Conservation (phyloP, 2,888 invertebrate genomes). For the Synergus laeviventris region DNA sequence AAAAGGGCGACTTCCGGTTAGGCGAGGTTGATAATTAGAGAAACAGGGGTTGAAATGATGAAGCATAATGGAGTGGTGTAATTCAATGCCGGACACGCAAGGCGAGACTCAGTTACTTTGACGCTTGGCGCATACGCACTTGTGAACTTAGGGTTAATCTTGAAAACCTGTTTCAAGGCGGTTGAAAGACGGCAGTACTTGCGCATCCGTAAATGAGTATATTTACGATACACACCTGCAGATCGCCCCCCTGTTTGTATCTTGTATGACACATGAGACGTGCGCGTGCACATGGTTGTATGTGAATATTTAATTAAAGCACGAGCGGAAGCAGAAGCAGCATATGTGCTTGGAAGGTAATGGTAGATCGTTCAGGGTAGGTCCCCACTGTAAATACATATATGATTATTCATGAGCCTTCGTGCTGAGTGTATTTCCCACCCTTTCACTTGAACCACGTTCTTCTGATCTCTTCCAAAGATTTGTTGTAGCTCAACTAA, state of each 20-base stretch:
- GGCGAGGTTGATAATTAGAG: constrained; percentile 32
- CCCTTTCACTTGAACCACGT: constrained; percentile 44
- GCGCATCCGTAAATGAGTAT: constrained; percentile 16
- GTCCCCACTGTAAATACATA: constrained; percentile 69
- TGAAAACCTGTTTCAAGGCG: neutral
- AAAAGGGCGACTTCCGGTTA: constrained; percentile 25
- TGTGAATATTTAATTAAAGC: constrained; percentile 73
- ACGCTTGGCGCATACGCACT: constrained; percentile 5
- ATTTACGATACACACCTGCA: neutral
- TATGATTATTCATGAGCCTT: constrained; percentile 72
- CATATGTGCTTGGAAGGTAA: constrained; percentile 57
- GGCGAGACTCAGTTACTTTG: constrained; percentile 4
- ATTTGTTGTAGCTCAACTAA: neutral
- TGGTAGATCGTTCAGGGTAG: constrained; percentile 40
- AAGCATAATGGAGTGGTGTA: constrained; percentile 39
- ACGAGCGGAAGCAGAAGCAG: constrained; percentile 51
- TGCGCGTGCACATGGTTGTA: constrained; percentile 56
- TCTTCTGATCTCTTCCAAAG: neutral
- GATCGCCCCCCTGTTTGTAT: neutral
- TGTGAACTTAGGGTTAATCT: constrained; percentile 16
- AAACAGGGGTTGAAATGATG: constrained; percentile 23
- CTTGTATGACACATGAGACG: neutral
- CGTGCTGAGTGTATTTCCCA: constrained; percentile 70
- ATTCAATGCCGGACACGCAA: constrained; percentile 41
- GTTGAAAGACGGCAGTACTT: constrained; percentile 27